Evolutionary conservation across 2,888 invertebrate genomes (phyloP).

Genomic region (Pherbina coryleti): DNA sequence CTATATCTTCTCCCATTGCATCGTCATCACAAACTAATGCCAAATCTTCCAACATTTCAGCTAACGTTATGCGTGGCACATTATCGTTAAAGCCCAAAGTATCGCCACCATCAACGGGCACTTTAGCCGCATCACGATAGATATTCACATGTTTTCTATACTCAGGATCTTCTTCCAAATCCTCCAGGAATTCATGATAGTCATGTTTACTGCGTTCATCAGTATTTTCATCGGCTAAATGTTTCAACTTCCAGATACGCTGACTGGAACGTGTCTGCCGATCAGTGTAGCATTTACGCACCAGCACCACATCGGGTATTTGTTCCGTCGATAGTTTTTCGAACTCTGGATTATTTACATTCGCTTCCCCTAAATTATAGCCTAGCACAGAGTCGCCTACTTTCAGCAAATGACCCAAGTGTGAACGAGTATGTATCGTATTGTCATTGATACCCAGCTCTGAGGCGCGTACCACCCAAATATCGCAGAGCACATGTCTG

Average conservation of each 20-base stretch:
- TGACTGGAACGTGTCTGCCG: slow-evolving; percentile 78
- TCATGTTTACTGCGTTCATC: slow-evolving; percentile 80
- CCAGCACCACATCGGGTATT: slow-evolving; percentile 93
- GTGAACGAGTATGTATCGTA: slow-evolving; percentile 88
- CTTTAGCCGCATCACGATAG: slow-evolving; percentile 75
- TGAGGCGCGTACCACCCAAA: slow-evolving; percentile 91
- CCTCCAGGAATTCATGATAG: slow-evolving; percentile 95
- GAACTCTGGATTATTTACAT: slow-evolving; percentile 90
- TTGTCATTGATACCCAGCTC: slow-evolving; percentile 87
- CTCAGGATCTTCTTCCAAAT: slow-evolving; percentile 94
- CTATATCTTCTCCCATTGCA: slow-evolving; percentile 76
- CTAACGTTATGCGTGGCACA: slow-evolving; percentile 83
- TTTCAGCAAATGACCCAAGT: slow-evolving; percentile 92
- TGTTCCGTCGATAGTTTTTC: slow-evolving; percentile 80
- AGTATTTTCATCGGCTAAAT: slow-evolving; percentile 80
- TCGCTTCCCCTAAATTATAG: slow-evolving; percentile 90
- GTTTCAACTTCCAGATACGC: slow-evolving; percentile 92
- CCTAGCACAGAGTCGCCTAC: slow-evolving; percentile 94
- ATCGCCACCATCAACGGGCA: slow-evolving; percentile 72
- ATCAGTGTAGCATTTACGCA: slow-evolving; percentile 90
- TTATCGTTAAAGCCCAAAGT: slow-evolving; percentile 76
- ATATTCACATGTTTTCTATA: slow-evolving; percentile 94
- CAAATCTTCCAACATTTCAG: slow-evolving; percentile 95
- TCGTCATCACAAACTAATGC: slow-evolving; percentile 76
- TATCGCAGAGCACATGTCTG: slow-evolving; percentile 91